Base-by-base conservation (phyloP, 2,113 vertebrate species). In the Scortum barcoo region DNA sequence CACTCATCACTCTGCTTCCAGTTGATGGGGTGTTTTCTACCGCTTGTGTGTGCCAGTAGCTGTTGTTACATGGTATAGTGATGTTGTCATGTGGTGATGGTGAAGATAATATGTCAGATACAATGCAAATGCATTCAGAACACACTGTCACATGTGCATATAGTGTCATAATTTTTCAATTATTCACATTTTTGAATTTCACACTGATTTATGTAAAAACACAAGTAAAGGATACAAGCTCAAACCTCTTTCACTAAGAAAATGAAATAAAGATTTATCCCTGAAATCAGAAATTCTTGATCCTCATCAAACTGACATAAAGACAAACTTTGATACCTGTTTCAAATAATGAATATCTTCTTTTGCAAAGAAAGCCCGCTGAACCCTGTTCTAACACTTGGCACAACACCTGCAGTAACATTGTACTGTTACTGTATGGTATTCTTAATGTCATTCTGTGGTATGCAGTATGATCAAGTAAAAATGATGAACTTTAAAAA, bases 1-100 rank as follows among this genome's bases (percentile, higher is more conserved):
- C 28, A 50, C 68, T 93, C 93, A 88, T 87, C 89, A 66, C 89
- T 82, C 86, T 12, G 40, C 57, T 60, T 80, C 71, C 87, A 38
- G 82, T 56, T 72, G 66, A 71, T 78, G 71, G 54, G 38, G 12
- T 83, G 74, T 85, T 80, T 80, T 74, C 71, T 40, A 8, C 61
- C 50, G 40, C 38, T 50, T 60, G 72, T 74, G 40, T 51, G 51
- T 79, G 72, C 73, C 81, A 76, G 2, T 57, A 77, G 81, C 61
- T 58, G 70, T 79, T 81, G 13, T 62, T 68, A 86, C 81, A 86
- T 74, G 71, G 58, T 67, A 54, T 19, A 9, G 38, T 2, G 19
- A 72, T 66, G 40, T 72, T 80, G n/a, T n/a, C n/a, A n/a, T n/a
- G n/a, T n/a, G n/a, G n/a, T n/a, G n/a, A 53, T 24, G 16, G 28